Evolutionary conservation across 2,888 invertebrate genomes (phyloP), one percentile per base, ranked within the genome.

Genomic region (Drosophila recens): DNA sequence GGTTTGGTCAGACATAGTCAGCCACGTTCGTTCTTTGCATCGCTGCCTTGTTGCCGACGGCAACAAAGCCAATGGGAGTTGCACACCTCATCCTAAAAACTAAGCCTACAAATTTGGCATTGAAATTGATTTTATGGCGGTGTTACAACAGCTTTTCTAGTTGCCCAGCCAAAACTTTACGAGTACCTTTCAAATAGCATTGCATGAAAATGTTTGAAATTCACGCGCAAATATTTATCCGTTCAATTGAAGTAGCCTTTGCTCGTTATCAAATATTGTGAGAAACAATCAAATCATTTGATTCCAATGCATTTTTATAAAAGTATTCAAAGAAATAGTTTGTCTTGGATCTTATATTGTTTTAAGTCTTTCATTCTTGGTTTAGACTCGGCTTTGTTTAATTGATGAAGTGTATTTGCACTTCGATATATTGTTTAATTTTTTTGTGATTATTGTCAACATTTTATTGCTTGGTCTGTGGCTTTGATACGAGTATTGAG

Each of bases 101-200:
- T 63, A 76, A 56, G 67, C 67, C 69, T 36, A 52, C 61, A 59
- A 74, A 67, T 82, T 85, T 79, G 76, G 68, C 81, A 77, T 72
- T 79, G 80, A 72, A 82, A 82, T 82, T 72, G 76, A 79, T 71
- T 85, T 80, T 75, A 43, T 68, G 69, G 54, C 51, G 46, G 43
- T 53, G 67, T 53, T 72, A 51, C 65, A 59, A 54, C 46, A 64
- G 64, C 65, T 77, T 67, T 67, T 53, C 51, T 33, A 45, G 27
- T 46, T 43, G 30, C 52, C 48, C 46, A 23, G 2, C 52, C 38
- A n/a, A 23, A 45, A 34, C 13, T 34, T 23, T 53, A 33, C 38
- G 30, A 30, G 15, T 13, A 36, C 56, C 40, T 17, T 33, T 17
- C 27, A 10, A 63, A 30, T 11, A 46, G 11, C 6, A 56, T 42